These are phyloP conservation scores for Protonemura montana DNA, from an alignment of 2,888 invertebrate species.

Conservation along the genomic window DNA sequence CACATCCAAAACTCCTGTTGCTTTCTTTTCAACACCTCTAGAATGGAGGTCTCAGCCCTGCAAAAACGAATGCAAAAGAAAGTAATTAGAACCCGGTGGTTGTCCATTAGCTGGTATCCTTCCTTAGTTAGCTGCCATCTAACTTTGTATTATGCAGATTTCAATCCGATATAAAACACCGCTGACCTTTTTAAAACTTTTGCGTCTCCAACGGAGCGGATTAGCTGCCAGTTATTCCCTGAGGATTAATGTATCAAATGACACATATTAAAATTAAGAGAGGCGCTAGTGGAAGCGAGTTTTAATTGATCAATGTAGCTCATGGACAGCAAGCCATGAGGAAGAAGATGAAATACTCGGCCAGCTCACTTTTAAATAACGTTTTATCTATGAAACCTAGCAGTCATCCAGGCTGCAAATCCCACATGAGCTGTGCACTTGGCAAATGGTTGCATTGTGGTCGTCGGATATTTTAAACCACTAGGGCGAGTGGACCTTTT, in stretches of 20 bases:
- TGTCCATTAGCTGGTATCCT: background rate
- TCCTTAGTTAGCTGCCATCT: background rate
- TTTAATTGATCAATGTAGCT: conserved; percentile 1
- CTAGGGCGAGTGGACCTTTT: no score
- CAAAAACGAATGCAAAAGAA: background rate
- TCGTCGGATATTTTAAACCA: no score
- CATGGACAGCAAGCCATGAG: background rate
- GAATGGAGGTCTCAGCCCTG: background rate
- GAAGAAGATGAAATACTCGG: no score
- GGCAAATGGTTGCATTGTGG: no score
- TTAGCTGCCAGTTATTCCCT: background rate
- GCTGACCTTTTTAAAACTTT: background rate
- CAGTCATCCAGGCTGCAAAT: no score
- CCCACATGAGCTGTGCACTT: no score
- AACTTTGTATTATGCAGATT: background rate
- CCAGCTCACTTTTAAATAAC: no score
- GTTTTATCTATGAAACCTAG: no score
- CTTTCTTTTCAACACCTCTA: no score
- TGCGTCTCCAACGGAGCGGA: background rate
- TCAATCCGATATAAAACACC: background rate
- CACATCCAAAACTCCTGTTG: no score
- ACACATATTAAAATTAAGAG: background rate
- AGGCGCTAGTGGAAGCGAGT: background rate
- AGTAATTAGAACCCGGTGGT: background rate
- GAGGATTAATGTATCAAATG: conserved; percentile 5